These are phyloP conservation scores for Mustelus asterias DNA, from an alignment of 2,113 vertebrate genomes.

Conservation along the genomic window DNA sequence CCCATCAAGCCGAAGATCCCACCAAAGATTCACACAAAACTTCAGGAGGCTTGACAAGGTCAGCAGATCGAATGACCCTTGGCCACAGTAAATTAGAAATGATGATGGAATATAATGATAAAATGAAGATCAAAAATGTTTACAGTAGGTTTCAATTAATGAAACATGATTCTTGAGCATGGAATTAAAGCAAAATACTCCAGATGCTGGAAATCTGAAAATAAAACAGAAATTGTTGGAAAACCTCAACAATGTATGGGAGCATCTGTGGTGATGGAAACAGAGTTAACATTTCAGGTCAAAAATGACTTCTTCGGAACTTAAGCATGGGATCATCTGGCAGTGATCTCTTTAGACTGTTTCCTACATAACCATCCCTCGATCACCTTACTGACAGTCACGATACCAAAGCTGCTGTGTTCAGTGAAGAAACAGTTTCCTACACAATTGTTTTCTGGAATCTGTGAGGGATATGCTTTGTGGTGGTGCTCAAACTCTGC, in stretches of 20 bases:
- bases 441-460: too few relatives aligned
- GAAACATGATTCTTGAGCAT: background rate
- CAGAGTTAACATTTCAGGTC: too few relatives aligned
- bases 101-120: constrained; percentile 83
- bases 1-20: constrained; percentile 48
- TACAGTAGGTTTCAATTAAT: constrained; percentile 80
- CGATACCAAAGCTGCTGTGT: background rate
- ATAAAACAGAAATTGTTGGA: too few relatives aligned
- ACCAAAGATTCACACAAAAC: background rate
- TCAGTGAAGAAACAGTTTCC: background rate
- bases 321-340: background rate
- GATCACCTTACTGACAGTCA: background rate
- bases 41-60: constrained; percentile 49
- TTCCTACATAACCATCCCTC: background rate
- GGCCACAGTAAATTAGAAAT: constrained; percentile 95
- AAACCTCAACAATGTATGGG: too few relatives aligned
- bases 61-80: constrained; percentile 76
- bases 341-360: background rate
- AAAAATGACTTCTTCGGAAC: too few relatives aligned
- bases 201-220: too few relatives aligned
- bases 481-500: background rate
- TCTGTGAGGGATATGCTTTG: background rate
- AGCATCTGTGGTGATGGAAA: too few relatives aligned
- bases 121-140: constrained; percentile 73
- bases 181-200: too few relatives aligned